Evolutionary conservation across 2,797 vertebrate species (phyloP), one percentile per base, ranked within the genome.

Genomic region (Lophura swinhoii): DNA sequence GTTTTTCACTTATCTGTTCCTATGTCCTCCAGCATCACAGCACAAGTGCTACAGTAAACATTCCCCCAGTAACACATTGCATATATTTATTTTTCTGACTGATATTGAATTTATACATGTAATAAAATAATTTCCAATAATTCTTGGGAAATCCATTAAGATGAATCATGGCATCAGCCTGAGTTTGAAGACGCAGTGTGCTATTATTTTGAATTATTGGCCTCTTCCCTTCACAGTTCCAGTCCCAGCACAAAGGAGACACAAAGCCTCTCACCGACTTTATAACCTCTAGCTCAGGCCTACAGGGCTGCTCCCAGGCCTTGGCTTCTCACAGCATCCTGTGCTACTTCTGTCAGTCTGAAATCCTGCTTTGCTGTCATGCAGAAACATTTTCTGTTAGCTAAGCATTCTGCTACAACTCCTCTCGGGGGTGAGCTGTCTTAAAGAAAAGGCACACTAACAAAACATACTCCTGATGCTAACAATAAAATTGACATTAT

Each of bases 111-210:
- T 94, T 95, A 82, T 76, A 63, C 8, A 49, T 5, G 3, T 80
- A 71, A 96, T 71, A 90, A 96, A 91, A 84, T 24, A 85, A 94
- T 91, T 92, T 91, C 78, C 58, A 92, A 59, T 79, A 93, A 90
- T 80, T 91, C 83, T 55, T 79, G 55, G 76, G 41, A 92, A 87
- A 92, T 48, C 71, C 68, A 71, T 82, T 88, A 92, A 64, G 53
- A 84, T 0, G 23, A 88, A 62, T n/a, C 64, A 86, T 33, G 33
- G 56, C 37, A 78, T 35, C 79, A 88, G 58, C 24, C 72, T 43
- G 29, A 39, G 41, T 60, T 94, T 95, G 93, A 53, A 86, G 84
- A 58, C 41, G 69, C 84, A 71, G 76, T 23, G 26, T 5, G 5
- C 63, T 89, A 79, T 46, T 95, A 31, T 49, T 37, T 62, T 28